Percentiles rank a stretch among this genome's conserved stretches.
Evolutionary conservation across 2,888 invertebrate species (phyloP).

Genomic region (Panorpa germanica): DNA sequence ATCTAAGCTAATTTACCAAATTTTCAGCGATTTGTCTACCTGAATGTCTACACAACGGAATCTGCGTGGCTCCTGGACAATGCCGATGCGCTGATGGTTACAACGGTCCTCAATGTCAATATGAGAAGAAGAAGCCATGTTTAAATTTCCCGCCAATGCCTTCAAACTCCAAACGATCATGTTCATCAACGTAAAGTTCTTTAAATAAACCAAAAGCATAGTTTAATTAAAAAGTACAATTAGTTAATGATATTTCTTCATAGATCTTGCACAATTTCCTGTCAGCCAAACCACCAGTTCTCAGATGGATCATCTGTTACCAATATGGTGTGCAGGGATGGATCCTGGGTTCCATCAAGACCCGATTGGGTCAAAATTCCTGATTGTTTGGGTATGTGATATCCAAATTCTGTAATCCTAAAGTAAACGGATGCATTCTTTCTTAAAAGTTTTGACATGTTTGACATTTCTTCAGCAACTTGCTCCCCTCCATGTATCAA

Average conservation of each 20-base stretch:
- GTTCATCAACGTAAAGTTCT: slow-evolving; percentile 39
- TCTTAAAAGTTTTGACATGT: slow-evolving; percentile 7
- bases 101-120: slow-evolving; percentile 54
- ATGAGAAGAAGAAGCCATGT: slow-evolving; percentile 52
- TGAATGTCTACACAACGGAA: slow-evolving; percentile 61
- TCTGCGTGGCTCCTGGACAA: slow-evolving; percentile 52
- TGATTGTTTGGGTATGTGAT: slow-evolving; percentile 45
- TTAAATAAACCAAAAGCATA: slow-evolving; percentile 1
- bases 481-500: slow-evolving; percentile 58
- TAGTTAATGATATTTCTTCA: slow-evolving; percentile 12
- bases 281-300: slow-evolving; percentile 42
- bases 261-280: slow-evolving; percentile 47
- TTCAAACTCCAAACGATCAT: slow-evolving; percentile 40
- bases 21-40: slow-evolving; percentile 54
- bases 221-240: slow-evolving; percentile 6
- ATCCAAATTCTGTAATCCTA: slow-evolving; percentile 7
- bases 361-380: slow-evolving; percentile 40
- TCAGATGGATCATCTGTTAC: slow-evolving; percentile 49
- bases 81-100: slow-evolving; percentile 59
- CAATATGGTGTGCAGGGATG: slow-evolving; percentile 47
- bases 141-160: slow-evolving; percentile 43
- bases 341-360: slow-evolving; percentile 49
- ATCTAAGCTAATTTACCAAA: slow-evolving; percentile 8
- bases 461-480: slow-evolving; percentile 25
- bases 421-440: slow-evolving; percentile 6